Evolutionary conservation across 1,140 invertebrate genomes (phyloP).

Genomic region (Archivesica marissinica): DNA sequence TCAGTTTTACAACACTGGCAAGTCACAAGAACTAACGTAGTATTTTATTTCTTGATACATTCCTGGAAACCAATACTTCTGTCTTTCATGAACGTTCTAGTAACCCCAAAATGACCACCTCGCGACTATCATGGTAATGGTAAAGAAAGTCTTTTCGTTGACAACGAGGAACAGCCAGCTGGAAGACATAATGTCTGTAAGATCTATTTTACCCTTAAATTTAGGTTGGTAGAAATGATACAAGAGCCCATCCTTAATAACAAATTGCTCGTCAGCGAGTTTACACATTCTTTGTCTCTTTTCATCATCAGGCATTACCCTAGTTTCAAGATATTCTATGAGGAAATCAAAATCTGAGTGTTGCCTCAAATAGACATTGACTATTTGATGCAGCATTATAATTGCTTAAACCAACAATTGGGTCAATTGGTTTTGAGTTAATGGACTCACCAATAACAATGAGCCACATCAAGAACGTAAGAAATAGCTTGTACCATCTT

Average conservation of each 20-base stretch:
- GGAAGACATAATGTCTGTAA: neutral
- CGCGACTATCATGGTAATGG: constrained; percentile 36
- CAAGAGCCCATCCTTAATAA: constrained; percentile 20
- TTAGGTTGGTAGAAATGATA: constrained; percentile 21
- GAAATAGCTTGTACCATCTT: neutral
- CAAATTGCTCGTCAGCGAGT: constrained; percentile 25
- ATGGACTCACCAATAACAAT: too few species aligned
- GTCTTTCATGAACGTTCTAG: constrained; percentile 14
- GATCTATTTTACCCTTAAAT: constrained; percentile 14
- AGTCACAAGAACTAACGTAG: constrained; percentile 34
- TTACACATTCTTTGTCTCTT: constrained; percentile 42
- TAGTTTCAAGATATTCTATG: constrained; percentile 45
- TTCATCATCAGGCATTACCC: constrained; percentile 47
- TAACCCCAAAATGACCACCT: constrained; percentile 41
- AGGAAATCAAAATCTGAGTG: neutral
- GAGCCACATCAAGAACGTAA: neutral
- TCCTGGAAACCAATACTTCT: constrained; percentile 34
- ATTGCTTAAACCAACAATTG: too few species aligned
- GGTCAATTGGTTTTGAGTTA: neutral
- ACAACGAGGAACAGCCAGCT: constrained; percentile 18
- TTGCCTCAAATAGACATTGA: neutral
- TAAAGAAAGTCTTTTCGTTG: neutral
- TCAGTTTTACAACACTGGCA: constrained; percentile 33
- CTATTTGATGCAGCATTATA: neutral
- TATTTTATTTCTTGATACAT: constrained; percentile 36